Evolutionary conservation across 2,888 invertebrate species (phyloP), one percentile per base, ranked within the genome.

Genomic region (Iselma pallidipennis): DNA sequence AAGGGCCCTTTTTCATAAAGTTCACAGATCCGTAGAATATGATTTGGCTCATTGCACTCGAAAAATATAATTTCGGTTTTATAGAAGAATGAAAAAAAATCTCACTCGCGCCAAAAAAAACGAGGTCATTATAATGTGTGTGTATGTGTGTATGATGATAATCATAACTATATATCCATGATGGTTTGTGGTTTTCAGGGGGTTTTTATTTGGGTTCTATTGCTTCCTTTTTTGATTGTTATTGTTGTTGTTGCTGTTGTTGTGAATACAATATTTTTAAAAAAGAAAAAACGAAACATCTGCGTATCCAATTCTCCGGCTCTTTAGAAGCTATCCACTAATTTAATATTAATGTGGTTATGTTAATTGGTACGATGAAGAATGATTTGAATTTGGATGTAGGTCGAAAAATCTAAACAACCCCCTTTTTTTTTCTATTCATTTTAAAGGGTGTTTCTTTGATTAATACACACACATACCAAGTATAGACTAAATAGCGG

Each of bases 11-110:
- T 74, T 80, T 80, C 77, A 80, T 72, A 71, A 72, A 74, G 74
- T 71, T 74, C 78, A 79, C 71, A 74, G 75, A 77, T 74, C 76
- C 78, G 78, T 77, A 78, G 78, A 80, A 79, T 78, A 80, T 80
- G 79, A 77, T 78, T 76, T 78, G 81, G 79, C 80, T 80, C 80
- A 80, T 80, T 80, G 80, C 80, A 75, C 77, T 67, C 73, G 76
- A 77, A 80, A 80, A 80, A 79, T 80, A 74, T 76, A 72, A 76
- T 75, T 75, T 73, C 67, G 70, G 73, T 77, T 76, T 77, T 80
- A 71, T 74, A 74, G 42, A 61, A 57, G 53, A 42, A 42, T 42
- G 7, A 53, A 59, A 59, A 54, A 45, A 54, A 59, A 59, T 57
- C 48, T n/a, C 37, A 25, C 58, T 56, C 33, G 49, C 56, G 42